phyloP scores from a whole-genome alignment of 2,113 vertebrate genomes.

The Elachura formosa region DNA sequence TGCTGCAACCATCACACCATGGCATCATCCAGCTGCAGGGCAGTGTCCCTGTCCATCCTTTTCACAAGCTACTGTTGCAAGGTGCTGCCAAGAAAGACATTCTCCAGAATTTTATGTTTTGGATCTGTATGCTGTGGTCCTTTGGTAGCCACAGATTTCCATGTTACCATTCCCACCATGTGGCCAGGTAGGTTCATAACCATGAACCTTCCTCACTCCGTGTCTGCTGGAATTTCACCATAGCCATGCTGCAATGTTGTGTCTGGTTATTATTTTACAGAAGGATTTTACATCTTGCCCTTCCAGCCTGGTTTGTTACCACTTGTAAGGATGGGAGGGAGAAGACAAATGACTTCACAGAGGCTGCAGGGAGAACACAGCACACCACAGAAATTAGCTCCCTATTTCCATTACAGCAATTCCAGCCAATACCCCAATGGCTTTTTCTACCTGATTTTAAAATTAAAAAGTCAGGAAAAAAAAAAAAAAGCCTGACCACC shows the following conservation, averaged over 20 bases:
- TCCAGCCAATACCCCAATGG: background rate
- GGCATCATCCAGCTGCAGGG: background rate
- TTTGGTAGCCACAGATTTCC: background rate
- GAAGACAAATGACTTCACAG: background rate
- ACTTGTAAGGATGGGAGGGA: background rate
- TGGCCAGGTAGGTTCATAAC: background rate
- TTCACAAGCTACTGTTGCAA: background rate
- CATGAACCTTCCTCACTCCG: background rate
- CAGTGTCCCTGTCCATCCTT: background rate
- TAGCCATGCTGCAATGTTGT: background rate
- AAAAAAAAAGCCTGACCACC: background rate
- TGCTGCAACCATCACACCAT: background rate
- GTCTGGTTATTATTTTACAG: background rate
- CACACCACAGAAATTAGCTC: background rate
- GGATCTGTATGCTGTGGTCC: background rate
- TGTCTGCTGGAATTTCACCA: background rate
- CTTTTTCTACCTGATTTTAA: background rate
- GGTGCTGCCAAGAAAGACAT: background rate
- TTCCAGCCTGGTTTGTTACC: background rate
- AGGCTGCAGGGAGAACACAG: background rate
- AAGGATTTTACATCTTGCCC: background rate
- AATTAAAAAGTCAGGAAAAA: background rate
- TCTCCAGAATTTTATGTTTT: background rate
- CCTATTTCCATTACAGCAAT: background rate
- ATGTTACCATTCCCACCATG: background rate